Conservation (phyloP, 2,797 vertebrate genomes). For the Chrysocyon brachyurus region DNA sequence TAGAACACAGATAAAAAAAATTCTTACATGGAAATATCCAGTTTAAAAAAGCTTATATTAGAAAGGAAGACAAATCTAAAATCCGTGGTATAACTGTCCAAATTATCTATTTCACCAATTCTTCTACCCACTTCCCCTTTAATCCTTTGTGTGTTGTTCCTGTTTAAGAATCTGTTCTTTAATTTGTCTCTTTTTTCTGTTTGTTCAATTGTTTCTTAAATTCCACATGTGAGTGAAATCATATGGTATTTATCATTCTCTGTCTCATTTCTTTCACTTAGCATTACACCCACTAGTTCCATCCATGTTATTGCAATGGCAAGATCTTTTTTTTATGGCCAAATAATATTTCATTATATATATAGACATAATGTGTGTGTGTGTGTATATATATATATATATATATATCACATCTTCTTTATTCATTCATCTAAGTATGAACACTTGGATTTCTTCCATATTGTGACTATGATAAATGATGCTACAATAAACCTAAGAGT, state of each 20-base stretch:
- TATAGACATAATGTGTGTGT: neutral
- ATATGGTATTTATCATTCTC: neutral
- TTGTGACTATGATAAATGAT: neutral
- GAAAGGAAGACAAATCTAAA: neutral
- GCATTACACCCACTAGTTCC: neutral
- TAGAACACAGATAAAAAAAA: neutral
- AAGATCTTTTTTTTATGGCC: neutral
- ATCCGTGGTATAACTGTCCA: neutral
- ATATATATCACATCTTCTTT: neutral
- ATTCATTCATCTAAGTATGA: neutral
- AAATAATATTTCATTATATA: neutral
- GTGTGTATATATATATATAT: neutral
- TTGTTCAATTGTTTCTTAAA: neutral
- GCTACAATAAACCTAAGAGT: neutral
- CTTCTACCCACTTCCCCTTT: neutral
- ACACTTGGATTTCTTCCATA: neutral
- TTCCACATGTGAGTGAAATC: neutral
- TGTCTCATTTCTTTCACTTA: neutral
- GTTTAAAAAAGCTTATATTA: neutral
- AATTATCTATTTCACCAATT: neutral
- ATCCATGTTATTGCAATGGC: neutral
- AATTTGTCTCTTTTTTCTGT: neutral
- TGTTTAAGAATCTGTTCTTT: neutral
- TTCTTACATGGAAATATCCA: neutral
- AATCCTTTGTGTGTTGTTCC: neutral